Evolutionary conservation across 2,113 vertebrate species (phyloP), one percentile per base, ranked within the genome.

Genomic region (Dinomys branickii): DNA sequence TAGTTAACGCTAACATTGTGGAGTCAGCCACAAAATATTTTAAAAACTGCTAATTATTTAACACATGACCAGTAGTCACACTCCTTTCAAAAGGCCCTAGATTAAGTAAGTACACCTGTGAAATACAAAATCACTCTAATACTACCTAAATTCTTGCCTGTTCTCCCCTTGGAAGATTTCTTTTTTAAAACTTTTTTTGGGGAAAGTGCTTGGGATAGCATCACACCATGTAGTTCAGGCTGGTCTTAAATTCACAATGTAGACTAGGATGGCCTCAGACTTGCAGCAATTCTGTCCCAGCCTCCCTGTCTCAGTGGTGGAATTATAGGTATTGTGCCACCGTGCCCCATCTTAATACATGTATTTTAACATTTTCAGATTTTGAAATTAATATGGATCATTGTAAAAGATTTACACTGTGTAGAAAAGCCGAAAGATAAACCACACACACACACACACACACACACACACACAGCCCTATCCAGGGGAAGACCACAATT

Each of bases 81-180:
- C n/a, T 85, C 35, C 38, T 90, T 78, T 91, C 67, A 94, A 90
- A 90, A 94, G 24, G 44, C 13, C 33, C 65, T n/a, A 67, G 30
- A 24, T 63, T 77, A 82, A 96, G 85, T 54, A 91, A 50, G 47
- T 50, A 50, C 12, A 9, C 19, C 67, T 7, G 47, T 89, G 26
- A 24, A 90, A 96, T 35, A 94, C 77, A 93, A 90, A 97, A 91
- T 75, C 54, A 54, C 44, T 89, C 86, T 65, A 96, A 85, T 14
- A 65, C 35, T 73, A 90, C n/a, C n/a, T 86, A 59, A 95, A n/a
- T 50, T 50, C 47, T 50, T 50, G 5, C 47, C 47, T 50, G 14
- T 94, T 69, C n/a, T 61, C 30, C 89, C 12, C 47, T 30, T 85
- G 59, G 67, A 77, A 90, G 38, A 3, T 91, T 93, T 94, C 88